Evolutionary conservation across 2,113 vertebrate genomes (phyloP).

Genomic region (Suncus etruscus): DNA sequence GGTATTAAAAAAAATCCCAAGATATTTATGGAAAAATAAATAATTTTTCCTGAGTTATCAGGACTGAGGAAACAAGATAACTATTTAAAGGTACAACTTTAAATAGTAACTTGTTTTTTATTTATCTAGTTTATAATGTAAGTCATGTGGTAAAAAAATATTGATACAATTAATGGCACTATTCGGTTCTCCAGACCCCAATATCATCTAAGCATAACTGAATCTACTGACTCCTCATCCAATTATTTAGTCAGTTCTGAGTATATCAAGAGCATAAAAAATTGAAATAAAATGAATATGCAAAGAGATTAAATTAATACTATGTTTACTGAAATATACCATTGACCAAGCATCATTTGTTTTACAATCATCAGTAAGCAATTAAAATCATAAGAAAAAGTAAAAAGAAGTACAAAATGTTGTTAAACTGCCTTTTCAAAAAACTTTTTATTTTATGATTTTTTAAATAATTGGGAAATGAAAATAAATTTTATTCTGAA

Average conservation of each 20-base stretch:
- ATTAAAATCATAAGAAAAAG: not conserved
- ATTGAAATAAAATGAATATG: conserved; percentile 12
- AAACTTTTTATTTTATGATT: conserved; percentile 4
- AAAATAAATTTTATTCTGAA: not conserved
- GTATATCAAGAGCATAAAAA: not conserved
- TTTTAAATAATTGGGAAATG: conserved; percentile 34
- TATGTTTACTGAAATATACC: conserved; percentile 7
- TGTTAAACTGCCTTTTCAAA: not conserved
- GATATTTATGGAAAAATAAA: not conserved
- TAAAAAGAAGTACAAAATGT: not conserved
- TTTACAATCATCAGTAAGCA: not conserved
- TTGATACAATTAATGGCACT: no score
- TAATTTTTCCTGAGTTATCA: not conserved
- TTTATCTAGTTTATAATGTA: no score
- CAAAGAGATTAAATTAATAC: not conserved
- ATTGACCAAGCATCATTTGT: not conserved
- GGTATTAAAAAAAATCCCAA: no score
- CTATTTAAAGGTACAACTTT: not conserved
- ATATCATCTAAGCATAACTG: no score
- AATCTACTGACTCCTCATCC: no score
- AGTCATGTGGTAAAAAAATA: no score
- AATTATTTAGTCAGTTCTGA: no score
- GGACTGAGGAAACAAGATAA: conserved; percentile 2
- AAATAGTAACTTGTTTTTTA: no score
- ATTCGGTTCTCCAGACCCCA: no score